Evolutionary conservation across 2,797 vertebrate species (phyloP).

Genomic region (Chiloscyllium punctatum): DNA sequence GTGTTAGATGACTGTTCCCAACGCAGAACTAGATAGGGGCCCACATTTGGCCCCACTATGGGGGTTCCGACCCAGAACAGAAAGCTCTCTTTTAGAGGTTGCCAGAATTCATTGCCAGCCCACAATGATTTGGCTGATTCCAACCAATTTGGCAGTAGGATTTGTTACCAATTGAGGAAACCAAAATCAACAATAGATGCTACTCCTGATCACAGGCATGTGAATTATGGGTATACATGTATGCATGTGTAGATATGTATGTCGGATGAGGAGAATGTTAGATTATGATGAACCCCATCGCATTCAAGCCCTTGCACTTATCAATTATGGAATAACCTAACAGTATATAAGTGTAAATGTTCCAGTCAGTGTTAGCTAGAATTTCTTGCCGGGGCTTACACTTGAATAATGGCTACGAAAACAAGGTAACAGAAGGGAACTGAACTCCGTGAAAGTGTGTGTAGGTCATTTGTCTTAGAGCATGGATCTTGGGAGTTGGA

Average conservation of each 20-base stretch:
- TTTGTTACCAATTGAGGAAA: neutral
- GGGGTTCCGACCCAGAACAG: too few species aligned
- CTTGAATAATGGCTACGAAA: neutral
- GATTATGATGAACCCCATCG: neutral
- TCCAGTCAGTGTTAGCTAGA: neutral
- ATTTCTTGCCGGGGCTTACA: neutral
- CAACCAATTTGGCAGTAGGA: neutral
- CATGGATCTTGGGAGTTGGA: neutral
- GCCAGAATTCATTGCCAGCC: neutral
- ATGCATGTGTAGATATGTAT: neutral
- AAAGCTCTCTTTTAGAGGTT: neutral
- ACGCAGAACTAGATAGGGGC: neutral
- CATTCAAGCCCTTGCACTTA: neutral
- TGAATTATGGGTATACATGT: neutral
- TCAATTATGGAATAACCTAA: neutral
- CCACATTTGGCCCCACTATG: neutral
- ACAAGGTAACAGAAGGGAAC: neutral
- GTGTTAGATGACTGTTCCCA: too few species aligned
- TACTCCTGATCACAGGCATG: neutral
- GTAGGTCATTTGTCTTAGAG: neutral
- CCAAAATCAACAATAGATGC: neutral
- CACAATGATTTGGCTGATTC: neutral
- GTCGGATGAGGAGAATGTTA: neutral
- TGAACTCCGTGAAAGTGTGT: neutral
- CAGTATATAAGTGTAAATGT: neutral